Evolutionary conservation across 1,140 invertebrate genomes (phyloP), one percentile per base, ranked within the genome.

Genomic region (Drosophila parvula): DNA sequence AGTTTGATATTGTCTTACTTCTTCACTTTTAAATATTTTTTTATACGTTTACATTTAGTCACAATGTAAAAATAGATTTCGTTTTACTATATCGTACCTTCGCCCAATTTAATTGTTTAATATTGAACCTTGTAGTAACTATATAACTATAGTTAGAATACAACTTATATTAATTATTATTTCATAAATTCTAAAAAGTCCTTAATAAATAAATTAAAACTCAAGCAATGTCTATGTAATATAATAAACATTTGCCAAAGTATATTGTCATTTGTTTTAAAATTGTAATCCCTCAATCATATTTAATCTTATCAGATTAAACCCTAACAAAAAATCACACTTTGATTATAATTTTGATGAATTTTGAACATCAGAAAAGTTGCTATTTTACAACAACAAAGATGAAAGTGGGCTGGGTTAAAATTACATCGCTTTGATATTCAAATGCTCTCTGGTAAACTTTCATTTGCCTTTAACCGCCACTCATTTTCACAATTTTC

Each of bases 361-460:
- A 78, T 69, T 71, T 73, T 34, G 38, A 60, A 56, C 53, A 61
- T n/a, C 40, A 30, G 36, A 48, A 71, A 77, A 58, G 27, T 59
- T 47, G 12, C 22, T 34, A 7, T 32, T 16, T 9, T 4, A 30
- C 45, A 47, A n/a, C 22, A 34, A 43, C 64, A 38, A 50, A 30
- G 62, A 50, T 12, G 34, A 61, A 67, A 60, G 48, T 50, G 50
- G 34, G 30, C 22, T 14, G 14, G 38, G 10, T 5, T 36, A n/a
- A 77, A 51, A 76, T 58, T 41, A 77, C 67, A 71, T 64, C 47
- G 78, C 88, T 90, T 90, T 90, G 88, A 90, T 90, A 90, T 90
- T 90, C 80, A 90, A 90, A 90, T 89, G 76, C 12, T 67, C 43
- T 60, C 38, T 60, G 65, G 63, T 57, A 89, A 88, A 85, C 63